phyloP scores from a whole-genome alignment of 2,113 vertebrate genomes.

The Eonycteris spelaea region DNA sequence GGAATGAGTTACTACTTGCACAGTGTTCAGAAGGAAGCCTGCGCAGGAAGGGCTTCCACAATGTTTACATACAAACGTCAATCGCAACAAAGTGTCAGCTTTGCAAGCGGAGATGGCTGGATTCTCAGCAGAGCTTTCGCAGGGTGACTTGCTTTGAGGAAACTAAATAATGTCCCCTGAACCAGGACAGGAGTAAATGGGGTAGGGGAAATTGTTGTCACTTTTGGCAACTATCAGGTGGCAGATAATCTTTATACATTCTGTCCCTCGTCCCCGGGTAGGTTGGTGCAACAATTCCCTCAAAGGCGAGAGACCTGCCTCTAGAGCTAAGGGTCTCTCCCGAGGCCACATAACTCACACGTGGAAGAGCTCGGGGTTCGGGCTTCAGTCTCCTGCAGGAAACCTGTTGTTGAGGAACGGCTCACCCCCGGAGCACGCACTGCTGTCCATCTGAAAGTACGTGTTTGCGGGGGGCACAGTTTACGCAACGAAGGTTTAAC shows the following conservation, averaged over 20 bases:
- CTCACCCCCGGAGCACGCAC: fast-evolving
- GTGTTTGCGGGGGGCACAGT: no score
- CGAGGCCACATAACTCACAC: fast-evolving
- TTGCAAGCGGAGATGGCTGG: fast-evolving
- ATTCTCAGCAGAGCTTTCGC: background rate
- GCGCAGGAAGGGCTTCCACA: fast-evolving
- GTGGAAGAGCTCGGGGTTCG: fast-evolving
- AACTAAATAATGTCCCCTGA: fast-evolving
- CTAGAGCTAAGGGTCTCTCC: fast-evolving
- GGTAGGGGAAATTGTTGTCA: fast-evolving
- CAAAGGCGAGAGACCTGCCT: background rate
- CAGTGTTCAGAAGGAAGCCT: fast-evolving
- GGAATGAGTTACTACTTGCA: fast-evolving
- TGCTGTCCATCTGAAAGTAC: fast-evolving
- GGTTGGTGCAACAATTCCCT: fast-evolving
- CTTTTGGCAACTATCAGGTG: fast-evolving
- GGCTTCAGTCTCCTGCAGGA: background rate
- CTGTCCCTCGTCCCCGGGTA: fast-evolving
- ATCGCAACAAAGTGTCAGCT: fast-evolving
- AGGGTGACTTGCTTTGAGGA: background rate
- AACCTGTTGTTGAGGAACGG: background rate
- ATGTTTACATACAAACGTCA: fast-evolving
- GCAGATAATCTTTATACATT: fast-evolving
- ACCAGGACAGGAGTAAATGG: fast-evolving
- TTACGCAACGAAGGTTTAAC: background rate